A percentile compares a stretch with the other conserved stretches of the same genome.
Evolutionary conservation across 2,888 invertebrate genomes (phyloP).

Genomic region (Lasius fuliginosus): DNA sequence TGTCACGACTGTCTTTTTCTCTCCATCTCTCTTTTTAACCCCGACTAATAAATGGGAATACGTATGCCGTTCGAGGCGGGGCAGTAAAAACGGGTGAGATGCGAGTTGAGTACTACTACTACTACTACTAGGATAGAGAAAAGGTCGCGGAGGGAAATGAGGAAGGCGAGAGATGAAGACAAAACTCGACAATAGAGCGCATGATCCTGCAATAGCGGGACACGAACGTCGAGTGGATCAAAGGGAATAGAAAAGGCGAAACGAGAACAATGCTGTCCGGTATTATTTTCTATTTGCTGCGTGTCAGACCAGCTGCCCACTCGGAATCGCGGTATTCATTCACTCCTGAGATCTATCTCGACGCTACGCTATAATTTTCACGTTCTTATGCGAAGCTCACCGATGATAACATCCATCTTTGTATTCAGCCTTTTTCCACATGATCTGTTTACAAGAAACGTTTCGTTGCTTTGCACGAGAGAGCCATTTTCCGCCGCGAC

Average conservation of each 20-base stretch:
- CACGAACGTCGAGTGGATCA: constrained; percentile 72
- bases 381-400: constrained; percentile 18
- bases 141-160: constrained; percentile 50
- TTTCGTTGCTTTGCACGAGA: constrained; percentile 16
- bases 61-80: constrained; percentile 37
- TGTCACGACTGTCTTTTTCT: constrained; percentile 57
- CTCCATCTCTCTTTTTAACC: constrained; percentile 33
- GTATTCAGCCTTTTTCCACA: constrained; percentile 23
- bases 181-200: constrained; percentile 78
- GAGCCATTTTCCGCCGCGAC: constrained; percentile 5
- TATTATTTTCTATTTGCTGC: constrained; percentile 84
- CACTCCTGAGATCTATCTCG: constrained; percentile 42
- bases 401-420: constrained; percentile 21
- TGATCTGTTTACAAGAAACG: constrained; percentile 19
- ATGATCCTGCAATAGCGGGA: constrained; percentile 42
- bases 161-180: constrained; percentile 60
- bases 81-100: constrained; percentile 38
- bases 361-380: constrained; percentile 26
- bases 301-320: constrained; percentile 77
- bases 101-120: constrained; percentile 29
- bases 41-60: constrained; percentile 68
- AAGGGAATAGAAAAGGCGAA: constrained; percentile 71
- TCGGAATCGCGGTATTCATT: constrained; percentile 57
- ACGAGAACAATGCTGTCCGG: constrained; percentile 78
- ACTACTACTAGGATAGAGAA: constrained; percentile 39